Conservation (phyloP, 2,888 invertebrate genomes). For the Ptilodon capucinus region DNA sequence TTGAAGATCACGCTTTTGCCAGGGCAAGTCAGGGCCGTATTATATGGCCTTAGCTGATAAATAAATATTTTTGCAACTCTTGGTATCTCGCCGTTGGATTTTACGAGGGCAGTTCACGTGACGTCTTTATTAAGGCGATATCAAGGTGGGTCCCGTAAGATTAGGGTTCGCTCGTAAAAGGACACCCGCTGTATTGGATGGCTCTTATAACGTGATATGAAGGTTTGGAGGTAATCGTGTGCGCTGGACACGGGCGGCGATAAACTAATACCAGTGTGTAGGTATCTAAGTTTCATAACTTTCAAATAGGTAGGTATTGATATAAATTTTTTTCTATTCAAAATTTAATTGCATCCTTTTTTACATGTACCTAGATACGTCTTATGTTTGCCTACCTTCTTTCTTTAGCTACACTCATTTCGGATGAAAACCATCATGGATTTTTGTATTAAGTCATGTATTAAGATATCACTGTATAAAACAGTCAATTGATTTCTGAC, state of each 20-base stretch:
- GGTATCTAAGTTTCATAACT: neutral
- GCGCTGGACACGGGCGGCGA: constrained; percentile 10
- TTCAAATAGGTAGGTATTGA: too few species aligned
- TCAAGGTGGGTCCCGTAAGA: constrained; percentile 59
- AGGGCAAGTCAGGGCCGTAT: too few species aligned
- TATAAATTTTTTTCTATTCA: too few species aligned
- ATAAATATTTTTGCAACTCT: neutral
- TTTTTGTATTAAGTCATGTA: too few species aligned
- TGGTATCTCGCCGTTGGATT: constrained; percentile 41
- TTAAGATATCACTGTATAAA: too few species aligned
- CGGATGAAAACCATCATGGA: too few species aligned
- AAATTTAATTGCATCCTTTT: too few species aligned
- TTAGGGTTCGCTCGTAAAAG: constrained; percentile 63
- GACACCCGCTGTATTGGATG: constrained; percentile 56
- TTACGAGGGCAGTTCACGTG: constrained; percentile 53
- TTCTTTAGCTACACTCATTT: too few species aligned
- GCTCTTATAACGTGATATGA: constrained; percentile 20
- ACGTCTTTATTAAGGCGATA: constrained; percentile 60
- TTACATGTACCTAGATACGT: too few species aligned
- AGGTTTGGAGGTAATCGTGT: constrained; percentile 1
- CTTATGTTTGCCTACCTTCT: too few species aligned
- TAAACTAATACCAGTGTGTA: neutral
- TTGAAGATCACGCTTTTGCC: too few species aligned
- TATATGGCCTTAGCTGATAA: neutral
- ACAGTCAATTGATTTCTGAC: too few species aligned